Evolutionary conservation across 1,140 invertebrate species (phyloP).

Genomic region (Diprion similis): DNA sequence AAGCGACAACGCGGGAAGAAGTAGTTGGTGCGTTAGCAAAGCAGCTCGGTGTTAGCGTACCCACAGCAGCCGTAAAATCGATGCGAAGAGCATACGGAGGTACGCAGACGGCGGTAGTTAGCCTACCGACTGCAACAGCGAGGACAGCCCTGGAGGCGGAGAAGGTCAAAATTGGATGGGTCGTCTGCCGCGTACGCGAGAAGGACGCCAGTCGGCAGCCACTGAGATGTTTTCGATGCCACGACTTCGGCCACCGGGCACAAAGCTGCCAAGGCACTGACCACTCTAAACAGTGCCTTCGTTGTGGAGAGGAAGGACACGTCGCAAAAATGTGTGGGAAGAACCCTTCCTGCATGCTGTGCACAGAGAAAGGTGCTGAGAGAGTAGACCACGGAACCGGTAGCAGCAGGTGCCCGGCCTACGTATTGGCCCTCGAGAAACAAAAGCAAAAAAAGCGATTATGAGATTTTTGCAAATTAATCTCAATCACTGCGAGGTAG

Average conservation of each 20-base stretch:
- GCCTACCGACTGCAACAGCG: no score
- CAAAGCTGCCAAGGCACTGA: slow-evolving; percentile 19
- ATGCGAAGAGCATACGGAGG: no score
- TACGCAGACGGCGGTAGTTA: no score
- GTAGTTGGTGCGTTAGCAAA: background rate
- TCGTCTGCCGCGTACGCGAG: slow-evolving; percentile 23
- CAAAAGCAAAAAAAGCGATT: no score
- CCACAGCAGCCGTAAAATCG: no score
- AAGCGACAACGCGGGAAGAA: slow-evolving; percentile 14
- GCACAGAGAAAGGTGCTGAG: no score
- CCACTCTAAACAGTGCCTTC: background rate
- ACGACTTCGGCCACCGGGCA: slow-evolving; percentile 25
- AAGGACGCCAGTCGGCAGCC: background rate
- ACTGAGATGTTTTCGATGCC: slow-evolving; percentile 28
- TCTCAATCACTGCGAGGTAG: no score
- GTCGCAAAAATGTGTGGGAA: background rate
- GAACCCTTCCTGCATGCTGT: background rate
- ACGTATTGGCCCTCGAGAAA: no score
- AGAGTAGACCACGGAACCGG: no score
- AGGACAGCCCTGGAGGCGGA: no score
- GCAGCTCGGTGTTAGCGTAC: no score
- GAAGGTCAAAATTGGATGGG: slow-evolving; percentile 33
- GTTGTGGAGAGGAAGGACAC: background rate
- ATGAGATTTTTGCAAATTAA: background rate
- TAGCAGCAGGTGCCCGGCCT: no score